phyloP scores from a whole-genome alignment of 2,113 vertebrate genomes.

The Geococcyx californianus region DNA sequence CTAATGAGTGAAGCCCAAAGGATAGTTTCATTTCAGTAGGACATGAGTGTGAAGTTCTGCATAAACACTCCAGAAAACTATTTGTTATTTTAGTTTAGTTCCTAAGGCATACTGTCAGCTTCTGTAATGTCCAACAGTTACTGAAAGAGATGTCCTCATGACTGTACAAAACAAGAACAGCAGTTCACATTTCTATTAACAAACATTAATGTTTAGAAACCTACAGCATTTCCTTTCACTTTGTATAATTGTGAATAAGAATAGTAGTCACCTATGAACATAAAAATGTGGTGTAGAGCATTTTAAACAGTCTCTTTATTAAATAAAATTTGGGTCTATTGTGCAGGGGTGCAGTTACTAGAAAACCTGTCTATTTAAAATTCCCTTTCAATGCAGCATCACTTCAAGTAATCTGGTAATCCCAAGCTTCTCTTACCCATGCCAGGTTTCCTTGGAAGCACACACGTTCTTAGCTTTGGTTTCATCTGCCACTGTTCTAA shows the following conservation, averaged over 20 bases:
- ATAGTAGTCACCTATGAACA: not conserved
- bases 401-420: not conserved
- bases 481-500: constrained; percentile 80
- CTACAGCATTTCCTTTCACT: not conserved
- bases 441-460: constrained; percentile 90
- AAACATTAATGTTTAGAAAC: not conserved
- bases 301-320: not conserved
- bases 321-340: not conserved
- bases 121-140: not conserved
- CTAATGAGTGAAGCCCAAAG: not conserved
- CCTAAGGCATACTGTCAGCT: not conserved
- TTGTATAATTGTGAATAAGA: not conserved
- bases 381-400: not conserved
- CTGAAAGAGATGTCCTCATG: not conserved
- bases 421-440: constrained; percentile 80
- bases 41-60: not conserved
- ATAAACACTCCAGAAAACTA: not conserved
- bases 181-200: not conserved
- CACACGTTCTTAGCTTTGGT: constrained; percentile 83
- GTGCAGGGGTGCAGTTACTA: not conserved
- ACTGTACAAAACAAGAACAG: not conserved
- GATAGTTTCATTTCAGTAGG: not conserved
- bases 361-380: not conserved
- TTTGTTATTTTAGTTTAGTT: not conserved
- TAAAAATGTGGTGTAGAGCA: not conserved